A percentile compares a stretch with the other conserved stretches of the same genome.
These are phyloP conservation scores for Acanthochromis polyacanthus DNA, from an alignment of 2,113 vertebrate species.

Conservation along the genomic window DNA sequence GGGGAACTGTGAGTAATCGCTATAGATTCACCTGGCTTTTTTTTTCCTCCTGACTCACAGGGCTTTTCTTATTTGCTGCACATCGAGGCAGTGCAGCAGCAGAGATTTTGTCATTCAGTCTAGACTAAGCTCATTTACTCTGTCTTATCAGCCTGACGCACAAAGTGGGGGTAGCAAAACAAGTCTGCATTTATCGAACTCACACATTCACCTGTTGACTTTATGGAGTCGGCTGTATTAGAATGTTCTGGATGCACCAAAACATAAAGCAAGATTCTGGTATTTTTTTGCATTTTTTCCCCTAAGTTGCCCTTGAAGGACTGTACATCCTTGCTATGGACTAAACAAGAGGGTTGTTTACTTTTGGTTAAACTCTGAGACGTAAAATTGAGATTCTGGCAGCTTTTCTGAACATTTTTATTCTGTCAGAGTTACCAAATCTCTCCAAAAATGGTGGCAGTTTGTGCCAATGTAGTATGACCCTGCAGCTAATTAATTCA, in stretches of 20 bases:
- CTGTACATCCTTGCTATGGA: too few relatives aligned
- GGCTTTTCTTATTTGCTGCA: constrained; percentile 15
- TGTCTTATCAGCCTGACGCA: constrained; percentile 13
- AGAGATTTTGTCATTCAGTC: constrained; percentile 28
- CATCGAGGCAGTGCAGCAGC: not conserved
- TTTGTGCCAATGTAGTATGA: too few relatives aligned
- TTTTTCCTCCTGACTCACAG: not conserved
- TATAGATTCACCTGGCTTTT: constrained; percentile 7
- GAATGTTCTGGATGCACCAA: not conserved
- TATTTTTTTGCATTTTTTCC: too few relatives aligned
- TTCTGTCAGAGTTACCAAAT: too few relatives aligned
- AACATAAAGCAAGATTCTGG: not conserved
- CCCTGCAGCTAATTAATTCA: too few relatives aligned
- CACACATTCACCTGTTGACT: not conserved
- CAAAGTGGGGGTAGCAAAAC: constrained; percentile 2
- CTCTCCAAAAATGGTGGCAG: too few relatives aligned
- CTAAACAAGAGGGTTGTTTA: too few relatives aligned
- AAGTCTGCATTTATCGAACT: not conserved
- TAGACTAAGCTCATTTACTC: not conserved
- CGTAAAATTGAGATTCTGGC: too few relatives aligned
- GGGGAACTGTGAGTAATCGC: constrained; percentile 25
- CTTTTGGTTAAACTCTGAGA: too few relatives aligned
- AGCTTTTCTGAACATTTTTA: too few relatives aligned
- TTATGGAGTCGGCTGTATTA: not conserved
- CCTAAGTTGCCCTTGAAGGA: too few relatives aligned